These are phyloP conservation scores for Callospermophilus lateralis DNA, from an alignment of 2,113 vertebrate genomes.

Conservation along the genomic window DNA sequence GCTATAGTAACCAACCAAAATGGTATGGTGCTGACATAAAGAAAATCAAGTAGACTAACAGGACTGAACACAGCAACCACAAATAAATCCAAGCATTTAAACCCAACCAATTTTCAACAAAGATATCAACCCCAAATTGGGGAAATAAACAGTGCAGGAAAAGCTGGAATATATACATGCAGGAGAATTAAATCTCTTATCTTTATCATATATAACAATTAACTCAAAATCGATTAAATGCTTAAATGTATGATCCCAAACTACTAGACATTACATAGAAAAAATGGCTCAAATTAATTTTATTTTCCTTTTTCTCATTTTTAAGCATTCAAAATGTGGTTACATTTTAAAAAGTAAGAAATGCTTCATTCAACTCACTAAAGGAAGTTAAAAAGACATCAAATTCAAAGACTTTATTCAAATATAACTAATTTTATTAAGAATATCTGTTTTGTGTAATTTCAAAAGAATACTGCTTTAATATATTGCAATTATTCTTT, in stretches of 20 bases:
- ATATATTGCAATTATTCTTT: too few relatives aligned
- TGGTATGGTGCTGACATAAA: neutral
- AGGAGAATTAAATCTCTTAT: neutral
- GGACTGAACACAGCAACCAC: neutral
- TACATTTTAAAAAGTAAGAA: neutral
- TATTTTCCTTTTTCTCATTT: neutral
- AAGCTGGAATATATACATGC: neutral
- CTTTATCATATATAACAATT: neutral
- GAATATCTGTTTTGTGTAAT: neutral
- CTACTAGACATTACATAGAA: neutral
- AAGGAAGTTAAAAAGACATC: neutral
- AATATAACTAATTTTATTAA: neutral
- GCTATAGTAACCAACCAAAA: neutral
- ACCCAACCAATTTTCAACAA: neutral
- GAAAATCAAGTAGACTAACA: neutral
- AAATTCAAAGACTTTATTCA: constrained; percentile 9
- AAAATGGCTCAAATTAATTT: neutral
- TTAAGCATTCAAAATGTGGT: neutral
- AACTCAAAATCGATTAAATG: neutral
- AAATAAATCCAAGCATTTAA: neutral
- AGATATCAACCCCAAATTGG: neutral
- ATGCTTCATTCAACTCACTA: neutral
- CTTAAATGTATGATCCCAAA: neutral
- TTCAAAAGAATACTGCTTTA: too few relatives aligned
- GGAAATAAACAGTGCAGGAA: neutral